Percentiles rank a stretch among this genome's conserved stretches.
Conservation (phyloP, 2,113 vertebrate species). For the Podiceps cristatus region DNA sequence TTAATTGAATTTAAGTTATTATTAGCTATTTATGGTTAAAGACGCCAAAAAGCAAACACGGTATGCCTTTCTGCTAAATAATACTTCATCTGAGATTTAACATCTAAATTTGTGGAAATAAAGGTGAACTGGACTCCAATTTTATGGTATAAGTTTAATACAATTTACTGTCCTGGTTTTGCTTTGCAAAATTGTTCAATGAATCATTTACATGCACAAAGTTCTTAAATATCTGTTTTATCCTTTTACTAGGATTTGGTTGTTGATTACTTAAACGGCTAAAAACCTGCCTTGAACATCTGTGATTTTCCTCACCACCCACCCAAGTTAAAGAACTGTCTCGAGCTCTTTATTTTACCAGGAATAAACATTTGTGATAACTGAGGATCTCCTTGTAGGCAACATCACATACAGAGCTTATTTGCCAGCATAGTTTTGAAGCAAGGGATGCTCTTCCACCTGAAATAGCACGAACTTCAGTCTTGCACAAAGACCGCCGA, state of each 20-base stretch:
- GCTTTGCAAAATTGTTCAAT: neutral
- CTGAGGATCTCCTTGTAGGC: neutral
- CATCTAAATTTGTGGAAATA: neutral
- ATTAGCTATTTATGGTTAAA: neutral
- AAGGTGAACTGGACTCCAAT: neutral
- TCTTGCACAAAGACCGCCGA: neutral
- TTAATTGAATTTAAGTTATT: neutral
- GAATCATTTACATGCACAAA: neutral
- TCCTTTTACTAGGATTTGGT: neutral
- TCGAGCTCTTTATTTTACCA: neutral
- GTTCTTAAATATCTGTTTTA: neutral
- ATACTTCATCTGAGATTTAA: neutral
- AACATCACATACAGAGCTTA: neutral
- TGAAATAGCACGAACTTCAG: neutral
- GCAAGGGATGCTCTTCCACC: neutral
- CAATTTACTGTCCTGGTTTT: neutral
- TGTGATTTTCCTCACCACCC: neutral
- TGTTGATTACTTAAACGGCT: neutral
- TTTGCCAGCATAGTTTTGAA: neutral
- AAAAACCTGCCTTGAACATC: neutral
- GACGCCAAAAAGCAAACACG: neutral
- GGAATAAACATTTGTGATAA: neutral
- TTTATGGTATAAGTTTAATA: neutral
- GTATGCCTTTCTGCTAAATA: neutral
- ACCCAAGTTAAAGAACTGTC: neutral